A percentile compares a stretch with the other conserved stretches of the same genome.
These are phyloP conservation scores for Ahaetulla prasina DNA, from an alignment of 2,113 vertebrate species.

Conservation along the genomic window DNA sequence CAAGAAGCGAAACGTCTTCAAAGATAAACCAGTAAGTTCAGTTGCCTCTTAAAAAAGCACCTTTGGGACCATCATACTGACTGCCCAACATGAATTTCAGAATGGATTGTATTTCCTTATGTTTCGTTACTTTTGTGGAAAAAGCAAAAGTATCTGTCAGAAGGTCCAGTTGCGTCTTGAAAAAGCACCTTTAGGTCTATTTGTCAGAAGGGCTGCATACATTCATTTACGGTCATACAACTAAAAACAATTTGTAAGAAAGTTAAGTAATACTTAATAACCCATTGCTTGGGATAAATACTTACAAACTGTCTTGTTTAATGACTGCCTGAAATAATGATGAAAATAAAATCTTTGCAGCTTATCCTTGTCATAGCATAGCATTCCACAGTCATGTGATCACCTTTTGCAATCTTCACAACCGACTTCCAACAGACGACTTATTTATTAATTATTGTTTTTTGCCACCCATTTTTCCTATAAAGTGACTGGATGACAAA, in stretches of 20 bases:
- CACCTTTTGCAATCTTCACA: background rate
- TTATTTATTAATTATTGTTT: background rate
- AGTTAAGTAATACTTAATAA: background rate
- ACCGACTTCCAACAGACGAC: too few species aligned
- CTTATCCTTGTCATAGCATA: background rate
- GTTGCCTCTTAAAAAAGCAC: too few species aligned
- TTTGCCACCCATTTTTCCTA: background rate
- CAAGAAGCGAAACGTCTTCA: too few species aligned
- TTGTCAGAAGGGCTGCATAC: background rate
- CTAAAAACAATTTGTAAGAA: background rate
- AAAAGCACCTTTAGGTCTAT: background rate
- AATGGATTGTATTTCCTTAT: background rate
- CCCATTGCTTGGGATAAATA: background rate
- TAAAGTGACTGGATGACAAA: background rate
- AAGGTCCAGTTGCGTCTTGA: too few species aligned
- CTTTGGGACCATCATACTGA: background rate
- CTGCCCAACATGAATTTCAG: background rate
- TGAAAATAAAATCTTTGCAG: background rate
- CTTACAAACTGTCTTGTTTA: background rate
- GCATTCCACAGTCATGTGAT: background rate
- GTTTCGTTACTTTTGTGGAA: background rate
- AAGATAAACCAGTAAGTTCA: too few species aligned
- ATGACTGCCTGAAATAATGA: background rate
- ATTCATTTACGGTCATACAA: background rate
- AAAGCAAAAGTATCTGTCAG: background rate